Evolutionary conservation across 2,797 vertebrate genomes (phyloP).

Genomic region (Aeoliscus strigatus): DNA sequence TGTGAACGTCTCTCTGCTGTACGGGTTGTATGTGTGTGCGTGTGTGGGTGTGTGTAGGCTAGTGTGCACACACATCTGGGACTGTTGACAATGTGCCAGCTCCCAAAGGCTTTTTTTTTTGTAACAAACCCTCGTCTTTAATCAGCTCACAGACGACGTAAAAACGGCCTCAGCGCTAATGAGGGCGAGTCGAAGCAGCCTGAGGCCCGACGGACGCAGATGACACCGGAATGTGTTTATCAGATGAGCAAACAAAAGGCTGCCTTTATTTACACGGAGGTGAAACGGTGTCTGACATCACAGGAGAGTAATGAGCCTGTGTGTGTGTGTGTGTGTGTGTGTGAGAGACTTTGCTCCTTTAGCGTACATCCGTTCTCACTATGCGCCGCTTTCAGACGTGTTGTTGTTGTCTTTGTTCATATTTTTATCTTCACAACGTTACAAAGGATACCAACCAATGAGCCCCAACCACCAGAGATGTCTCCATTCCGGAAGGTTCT

Average conservation of each 20-base stretch:
- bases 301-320: too few species aligned
- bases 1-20: background rate
- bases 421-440: too few species aligned
- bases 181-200: slow-evolving; percentile 39
- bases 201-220: slow-evolving; percentile 32
- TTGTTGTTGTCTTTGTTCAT: too few species aligned
- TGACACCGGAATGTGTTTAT: slow-evolving; percentile 64
- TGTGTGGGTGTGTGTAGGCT: background rate
- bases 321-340: too few species aligned
- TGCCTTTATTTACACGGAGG: slow-evolving; percentile 37
- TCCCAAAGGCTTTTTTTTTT: slow-evolving; percentile 32
- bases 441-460: too few species aligned
- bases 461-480: too few species aligned
- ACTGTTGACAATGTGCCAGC: slow-evolving; percentile 38
- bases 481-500: too few species aligned
- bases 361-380: too few species aligned
- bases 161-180: slow-evolving; percentile 40
- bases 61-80: slow-evolving; percentile 47
- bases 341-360: too few species aligned
- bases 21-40: background rate
- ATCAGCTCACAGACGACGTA: slow-evolving; percentile 48
- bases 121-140: slow-evolving; percentile 47
- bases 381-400: too few species aligned
- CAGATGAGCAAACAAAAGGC: slow-evolving; percentile 49
- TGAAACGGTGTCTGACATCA: slow-evolving; percentile 27